Percentiles rank a stretch among this genome's conserved stretches.
phyloP scores from a whole-genome alignment of 2,797 vertebrate species.

The Eremophila alpestris region DNA sequence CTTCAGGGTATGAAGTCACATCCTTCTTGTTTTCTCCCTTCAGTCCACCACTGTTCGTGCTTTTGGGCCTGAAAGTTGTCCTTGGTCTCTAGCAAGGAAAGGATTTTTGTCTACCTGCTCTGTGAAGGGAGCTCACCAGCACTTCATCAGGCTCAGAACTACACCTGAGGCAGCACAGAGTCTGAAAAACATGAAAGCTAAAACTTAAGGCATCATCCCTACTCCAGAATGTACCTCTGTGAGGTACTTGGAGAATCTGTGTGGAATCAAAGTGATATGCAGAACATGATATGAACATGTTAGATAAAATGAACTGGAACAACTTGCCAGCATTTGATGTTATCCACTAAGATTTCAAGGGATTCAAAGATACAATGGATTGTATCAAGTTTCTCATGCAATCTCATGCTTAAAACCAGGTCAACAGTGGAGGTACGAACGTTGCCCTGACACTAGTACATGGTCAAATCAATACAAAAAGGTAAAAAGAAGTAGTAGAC shows the following conservation, averaged over 20 bases:
- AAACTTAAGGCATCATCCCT: not conserved
- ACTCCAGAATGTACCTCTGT: not conserved
- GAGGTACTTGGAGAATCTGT: rapidly evolving
- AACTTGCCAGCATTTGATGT: not conserved
- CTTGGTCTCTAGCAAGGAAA: no score
- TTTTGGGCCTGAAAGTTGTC: no score
- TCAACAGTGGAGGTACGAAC: not conserved
- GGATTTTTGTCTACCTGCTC: no score
- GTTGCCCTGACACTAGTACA: not conserved
- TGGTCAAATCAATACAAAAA: not conserved
- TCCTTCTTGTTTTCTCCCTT: no score
- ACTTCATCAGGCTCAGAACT: no score
- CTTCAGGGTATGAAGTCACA: no score
- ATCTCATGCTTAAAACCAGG: not conserved
- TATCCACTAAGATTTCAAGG: not conserved
- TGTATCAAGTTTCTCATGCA: not conserved
- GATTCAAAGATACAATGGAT: not conserved
- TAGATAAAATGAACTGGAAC: not conserved
- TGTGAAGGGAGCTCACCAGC: no score
- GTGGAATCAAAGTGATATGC: not conserved
- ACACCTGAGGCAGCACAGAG: no score
- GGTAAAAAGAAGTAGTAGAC: not conserved
- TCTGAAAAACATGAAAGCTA: no score
- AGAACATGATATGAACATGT: not conserved
- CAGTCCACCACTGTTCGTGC: no score